Base-by-base conservation (phyloP, 1,140 invertebrate genomes). In the Sycophila sp. region DNA sequence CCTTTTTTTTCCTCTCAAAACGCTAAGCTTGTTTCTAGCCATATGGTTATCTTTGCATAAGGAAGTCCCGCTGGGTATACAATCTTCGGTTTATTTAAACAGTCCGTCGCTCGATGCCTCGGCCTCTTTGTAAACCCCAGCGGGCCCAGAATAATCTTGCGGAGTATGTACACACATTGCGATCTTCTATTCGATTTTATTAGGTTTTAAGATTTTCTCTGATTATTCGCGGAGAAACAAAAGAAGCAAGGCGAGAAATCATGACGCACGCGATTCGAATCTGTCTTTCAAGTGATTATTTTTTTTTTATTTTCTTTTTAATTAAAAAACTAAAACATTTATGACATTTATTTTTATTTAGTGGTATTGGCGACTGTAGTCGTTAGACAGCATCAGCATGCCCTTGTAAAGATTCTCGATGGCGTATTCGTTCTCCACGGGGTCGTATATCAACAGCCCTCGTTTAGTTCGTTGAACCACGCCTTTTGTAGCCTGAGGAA, bases 21-120 rank as follows among this genome's bases (percentile, higher is more conserved):
- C n/a, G n/a, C n/a, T 47, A 19, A 7, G 19, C 6, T 17, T 11
- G 42, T 47, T 22, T 22, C 24, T n/a, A 77, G 81, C 83, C 83
- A 85, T 83, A 86, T 86, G 83, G 82, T 85, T 85, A 83, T 81
- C 80, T 81, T 85, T 82, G 78, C 80, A 77, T 78, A 78, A 76
- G 17, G 24, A 40, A 78, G 63, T 72, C 70, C 65, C 72, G 69
- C 72, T 49, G 58, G 77, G 75, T 84, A 84, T 79, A 82, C 80
- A 81, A 75, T 78, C 74, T 77, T 76, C 80, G 78, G 81, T 86
- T 85, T 86, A 85, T 85, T 86, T 85, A 79, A 76, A 75, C 73
- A 78, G 73, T 1, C 75, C 76, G 13, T 77, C 78, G 76, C 80
- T 81, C 75, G 73, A 81, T 80, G 77, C 80, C 77, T 19, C 32